A percentile compares a stretch with the other conserved stretches of the same genome.
Evolutionary conservation across 2,113 vertebrate species (phyloP).

Genomic region (Scartelaos histophorus): DNA sequence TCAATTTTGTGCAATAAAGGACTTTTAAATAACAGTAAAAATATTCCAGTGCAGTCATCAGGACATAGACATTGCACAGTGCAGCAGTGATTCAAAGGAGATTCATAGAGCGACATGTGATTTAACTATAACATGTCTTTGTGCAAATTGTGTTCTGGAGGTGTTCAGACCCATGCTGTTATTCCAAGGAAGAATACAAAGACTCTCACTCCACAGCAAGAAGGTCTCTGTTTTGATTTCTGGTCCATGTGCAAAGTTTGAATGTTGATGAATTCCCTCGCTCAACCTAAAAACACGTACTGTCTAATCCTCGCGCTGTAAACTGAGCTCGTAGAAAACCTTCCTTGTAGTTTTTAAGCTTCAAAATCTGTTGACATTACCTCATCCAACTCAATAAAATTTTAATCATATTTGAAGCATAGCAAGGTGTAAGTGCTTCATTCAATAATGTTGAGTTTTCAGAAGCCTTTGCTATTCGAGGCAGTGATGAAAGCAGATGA

Average conservation of each 20-base stretch:
- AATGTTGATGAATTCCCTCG: not conserved
- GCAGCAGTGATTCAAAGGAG: too few species aligned
- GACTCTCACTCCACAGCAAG: not conserved
- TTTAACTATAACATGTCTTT: too few species aligned
- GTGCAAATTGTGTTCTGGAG: too few species aligned
- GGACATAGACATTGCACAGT: too few species aligned
- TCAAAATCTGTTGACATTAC: not conserved
- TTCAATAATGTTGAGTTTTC: slow-evolving; percentile 4
- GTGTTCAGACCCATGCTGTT: too few species aligned
- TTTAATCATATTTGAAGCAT: not conserved
- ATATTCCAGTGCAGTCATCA: too few species aligned
- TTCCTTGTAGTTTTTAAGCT: not conserved
- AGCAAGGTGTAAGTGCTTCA: slow-evolving; percentile 10
- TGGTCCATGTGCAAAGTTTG: not conserved
- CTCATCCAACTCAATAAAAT: not conserved
- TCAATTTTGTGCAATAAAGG: too few species aligned
- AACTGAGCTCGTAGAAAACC: not conserved
- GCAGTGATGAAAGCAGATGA: not conserved
- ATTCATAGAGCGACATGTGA: too few species aligned
- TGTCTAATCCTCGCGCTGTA: too few species aligned
- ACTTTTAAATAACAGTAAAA: too few species aligned
- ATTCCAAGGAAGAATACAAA: too few species aligned
- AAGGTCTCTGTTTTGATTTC: not conserved
- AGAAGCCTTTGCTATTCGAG: not conserved
- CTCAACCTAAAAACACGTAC: too few species aligned